Conservation (phyloP, 2,888 invertebrate genomes). For the Rhynchonema sp. region DNA sequence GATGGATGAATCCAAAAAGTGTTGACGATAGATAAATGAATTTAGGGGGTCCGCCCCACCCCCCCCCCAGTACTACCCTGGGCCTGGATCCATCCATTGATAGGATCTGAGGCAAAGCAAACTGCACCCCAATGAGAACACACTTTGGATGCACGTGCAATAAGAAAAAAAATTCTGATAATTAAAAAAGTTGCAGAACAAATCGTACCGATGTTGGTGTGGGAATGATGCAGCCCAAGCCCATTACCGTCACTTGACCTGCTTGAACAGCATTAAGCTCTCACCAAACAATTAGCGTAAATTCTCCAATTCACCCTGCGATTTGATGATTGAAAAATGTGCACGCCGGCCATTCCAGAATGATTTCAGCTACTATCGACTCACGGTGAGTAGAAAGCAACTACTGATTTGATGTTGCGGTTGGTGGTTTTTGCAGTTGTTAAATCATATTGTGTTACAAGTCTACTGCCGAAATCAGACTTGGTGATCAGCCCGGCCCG, state of each 20-base stretch:
- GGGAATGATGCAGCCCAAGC: conserved; percentile 66
- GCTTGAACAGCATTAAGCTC: conserved; percentile 71
- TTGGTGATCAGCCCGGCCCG: too few species aligned
- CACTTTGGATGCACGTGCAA: too few species aligned
- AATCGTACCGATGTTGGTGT: conserved; percentile 61
- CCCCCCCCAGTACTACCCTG: too few species aligned
- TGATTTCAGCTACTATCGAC: conserved; percentile 80
- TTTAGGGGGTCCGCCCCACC: too few species aligned
- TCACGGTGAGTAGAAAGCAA: conserved; percentile 41
- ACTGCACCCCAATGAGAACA: too few species aligned
- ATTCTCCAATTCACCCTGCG: conserved; percentile 80
- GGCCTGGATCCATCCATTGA: too few species aligned
- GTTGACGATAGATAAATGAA: too few species aligned
- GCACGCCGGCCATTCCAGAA: conserved; percentile 85
- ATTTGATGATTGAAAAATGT: conserved; percentile 90
- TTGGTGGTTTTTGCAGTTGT: too few species aligned
- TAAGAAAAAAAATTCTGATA: not conserved
- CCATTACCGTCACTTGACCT: conserved; percentile 74
- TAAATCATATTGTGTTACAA: too few species aligned
- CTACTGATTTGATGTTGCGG: not conserved
- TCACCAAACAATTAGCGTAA: conserved; percentile 81
- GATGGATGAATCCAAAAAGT: too few species aligned
- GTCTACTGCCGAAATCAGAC: too few species aligned
- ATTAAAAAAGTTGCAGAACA: conserved; percentile 37
- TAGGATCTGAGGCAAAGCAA: too few species aligned